A percentile compares a stretch with the other conserved stretches of the same genome.
phyloP scores from a whole-genome alignment of 2,888 invertebrate genomes.

The Acleris cristana region DNA sequence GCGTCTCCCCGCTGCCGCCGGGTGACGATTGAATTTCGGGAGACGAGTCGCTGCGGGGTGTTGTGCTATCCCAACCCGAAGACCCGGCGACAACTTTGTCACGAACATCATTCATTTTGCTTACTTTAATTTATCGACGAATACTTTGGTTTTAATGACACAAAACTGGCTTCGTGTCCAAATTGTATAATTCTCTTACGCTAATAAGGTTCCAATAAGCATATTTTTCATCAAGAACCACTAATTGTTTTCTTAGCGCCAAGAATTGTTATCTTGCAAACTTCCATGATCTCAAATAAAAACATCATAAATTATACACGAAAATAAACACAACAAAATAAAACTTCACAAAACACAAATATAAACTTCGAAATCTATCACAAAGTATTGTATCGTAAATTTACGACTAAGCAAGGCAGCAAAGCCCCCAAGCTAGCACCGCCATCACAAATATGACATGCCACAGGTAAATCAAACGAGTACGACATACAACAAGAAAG shows the following conservation, averaged over 20 bases:
- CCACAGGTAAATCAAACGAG: slow-evolving; percentile 40
- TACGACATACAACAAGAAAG: slow-evolving; percentile 20
- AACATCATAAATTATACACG: slow-evolving; percentile 51
- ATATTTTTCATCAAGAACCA: slow-evolving; percentile 61
- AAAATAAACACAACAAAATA: slow-evolving; percentile 41
- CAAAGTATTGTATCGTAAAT: slow-evolving; percentile 62
- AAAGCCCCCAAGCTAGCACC: slow-evolving; percentile 74
- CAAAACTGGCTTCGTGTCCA: slow-evolving; percentile 8
- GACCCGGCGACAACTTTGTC: slow-evolving; percentile 80
- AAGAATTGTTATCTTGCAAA: slow-evolving; percentile 55
- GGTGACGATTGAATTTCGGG: slow-evolving; percentile 77
- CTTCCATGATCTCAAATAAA: slow-evolving; percentile 51
- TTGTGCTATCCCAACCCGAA: slow-evolving; percentile 74
- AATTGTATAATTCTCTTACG: slow-evolving; percentile 37
- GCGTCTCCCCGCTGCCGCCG: slow-evolving; percentile 73
- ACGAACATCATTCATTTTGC: slow-evolving; percentile 80
- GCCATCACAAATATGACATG: slow-evolving; percentile 60
- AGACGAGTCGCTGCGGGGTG: slow-evolving; percentile 71
- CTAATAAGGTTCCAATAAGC: slow-evolving; percentile 67
- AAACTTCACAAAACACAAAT: slow-evolving; percentile 44
- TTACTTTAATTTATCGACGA: slow-evolving; percentile 43
- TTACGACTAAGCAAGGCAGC: slow-evolving; percentile 62
- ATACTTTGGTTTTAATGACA: slow-evolving; percentile 5
- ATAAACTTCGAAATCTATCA: slow-evolving; percentile 52
- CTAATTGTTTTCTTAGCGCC: slow-evolving; percentile 66